phyloP scores from a whole-genome alignment of 2,888 invertebrate species.

The Didymodactylos carnosus region DNA sequence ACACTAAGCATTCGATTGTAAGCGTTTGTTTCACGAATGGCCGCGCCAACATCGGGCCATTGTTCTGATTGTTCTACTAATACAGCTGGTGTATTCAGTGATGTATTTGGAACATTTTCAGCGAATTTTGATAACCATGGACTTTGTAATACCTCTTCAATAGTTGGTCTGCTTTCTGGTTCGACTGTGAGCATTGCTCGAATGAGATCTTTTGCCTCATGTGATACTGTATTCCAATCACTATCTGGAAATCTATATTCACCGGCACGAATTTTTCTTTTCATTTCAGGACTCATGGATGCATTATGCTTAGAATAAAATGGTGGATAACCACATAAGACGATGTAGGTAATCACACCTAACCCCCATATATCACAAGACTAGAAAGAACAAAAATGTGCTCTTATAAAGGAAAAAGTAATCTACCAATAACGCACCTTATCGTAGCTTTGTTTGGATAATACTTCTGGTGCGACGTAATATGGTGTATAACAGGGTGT shows the following conservation, averaged over 20 bases:
- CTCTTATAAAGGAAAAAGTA: no score
- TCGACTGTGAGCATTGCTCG: slow-evolving; percentile 2
- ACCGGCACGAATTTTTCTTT: slow-evolving; percentile 75
- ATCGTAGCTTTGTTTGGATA: slow-evolving; percentile 92
- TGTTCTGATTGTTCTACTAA: no score
- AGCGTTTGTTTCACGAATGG: no score
- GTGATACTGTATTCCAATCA: slow-evolving; percentile 50
- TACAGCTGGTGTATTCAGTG: no score
- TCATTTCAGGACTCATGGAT: slow-evolving; percentile 97
- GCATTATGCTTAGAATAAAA: slow-evolving; percentile 93
- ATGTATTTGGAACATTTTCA: no score
- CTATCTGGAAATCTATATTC: slow-evolving; percentile 81
- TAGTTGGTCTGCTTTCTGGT: slow-evolving; percentile 5
- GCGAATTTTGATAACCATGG: slow-evolving; percentile 8
- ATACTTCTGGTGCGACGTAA: slow-evolving; percentile 54
- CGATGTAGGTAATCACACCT: slow-evolving; percentile 95
- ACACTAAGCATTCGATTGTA: no score
- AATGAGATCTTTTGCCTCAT: slow-evolving; percentile 13
- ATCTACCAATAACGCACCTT: no score
- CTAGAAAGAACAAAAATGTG: slow-evolving; percentile 89
- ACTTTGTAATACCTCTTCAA: slow-evolving; percentile 3
- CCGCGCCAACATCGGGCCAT: no score
- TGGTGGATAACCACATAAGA: slow-evolving; percentile 60
- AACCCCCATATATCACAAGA: slow-evolving; percentile 98
- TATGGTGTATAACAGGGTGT: slow-evolving; percentile 9